Conservation (phyloP, 2,797 vertebrate species). For the Atherinosoma microstoma region DNA sequence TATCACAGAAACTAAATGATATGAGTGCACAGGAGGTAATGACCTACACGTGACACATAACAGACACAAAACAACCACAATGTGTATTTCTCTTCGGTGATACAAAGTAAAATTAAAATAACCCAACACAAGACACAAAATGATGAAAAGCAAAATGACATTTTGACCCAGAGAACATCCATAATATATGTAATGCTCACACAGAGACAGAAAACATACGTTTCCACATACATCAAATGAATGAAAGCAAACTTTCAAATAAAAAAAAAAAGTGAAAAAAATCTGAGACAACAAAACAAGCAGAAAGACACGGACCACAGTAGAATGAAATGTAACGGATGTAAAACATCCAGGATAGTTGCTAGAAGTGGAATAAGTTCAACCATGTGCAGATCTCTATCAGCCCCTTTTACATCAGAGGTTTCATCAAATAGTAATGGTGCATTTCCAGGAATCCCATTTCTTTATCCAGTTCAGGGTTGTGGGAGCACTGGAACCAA, state of each 20-base stretch:
- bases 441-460: too few relatives aligned
- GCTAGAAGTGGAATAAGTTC: neutral
- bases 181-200: neutral
- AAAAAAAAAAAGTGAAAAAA: neutral
- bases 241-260: neutral
- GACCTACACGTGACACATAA: neutral
- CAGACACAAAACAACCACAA: neutral
- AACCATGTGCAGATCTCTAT: neutral
- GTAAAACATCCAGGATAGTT: neutral
- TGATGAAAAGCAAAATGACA: neutral
- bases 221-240: neutral
- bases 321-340: neutral
- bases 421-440: too few relatives aligned
- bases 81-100: too few relatives aligned
- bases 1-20: neutral
- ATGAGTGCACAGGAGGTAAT: neutral
- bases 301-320: neutral
- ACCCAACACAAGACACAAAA: neutral
- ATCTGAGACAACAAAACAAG: neutral
- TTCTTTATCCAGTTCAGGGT: too few relatives aligned
- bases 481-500: too few relatives aligned
- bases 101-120: neutral
- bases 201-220: neutral
- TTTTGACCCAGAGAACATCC: neutral
- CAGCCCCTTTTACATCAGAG: too few relatives aligned